A percentile compares a stretch with the other conserved stretches of the same genome.
Evolutionary conservation across 2,797 vertebrate species (phyloP).

Genomic region (Numenius phaeopus): DNA sequence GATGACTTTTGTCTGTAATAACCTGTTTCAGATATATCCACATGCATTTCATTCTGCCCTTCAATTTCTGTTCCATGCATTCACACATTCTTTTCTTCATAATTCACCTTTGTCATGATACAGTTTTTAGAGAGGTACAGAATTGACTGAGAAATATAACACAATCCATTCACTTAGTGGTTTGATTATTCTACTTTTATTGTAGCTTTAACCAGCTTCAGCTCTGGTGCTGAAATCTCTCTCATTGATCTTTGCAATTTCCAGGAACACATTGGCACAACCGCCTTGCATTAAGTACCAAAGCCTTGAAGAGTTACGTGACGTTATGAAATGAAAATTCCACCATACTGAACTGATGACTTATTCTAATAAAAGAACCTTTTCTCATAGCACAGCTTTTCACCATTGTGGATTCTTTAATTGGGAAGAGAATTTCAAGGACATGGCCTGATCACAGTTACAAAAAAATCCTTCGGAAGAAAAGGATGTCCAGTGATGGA

Average conservation of each 20-base stretch:
- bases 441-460: not conserved
- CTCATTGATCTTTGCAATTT: not conserved
- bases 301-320: not conserved
- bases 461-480: not conserved
- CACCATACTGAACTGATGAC: not conserved
- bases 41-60: not conserved
- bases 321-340: constrained; percentile 38
- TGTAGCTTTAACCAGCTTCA: not conserved
- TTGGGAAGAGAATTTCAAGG: not conserved
- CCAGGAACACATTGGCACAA: constrained; percentile 32
- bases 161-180: not conserved
- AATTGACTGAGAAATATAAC: not conserved
- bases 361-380: constrained; percentile 45
- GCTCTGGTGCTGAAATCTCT: not conserved
- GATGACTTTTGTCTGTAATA: not conserved
- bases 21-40: not conserved
- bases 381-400: not conserved
- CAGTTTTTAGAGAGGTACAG: not conserved
- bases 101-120: not conserved
- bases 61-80: not conserved
- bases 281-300: not conserved
- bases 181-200: not conserved
- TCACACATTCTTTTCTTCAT: not conserved
- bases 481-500: not conserved
- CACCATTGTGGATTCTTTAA: not conserved